Percentiles rank a stretch among this genome's conserved stretches.
Evolutionary conservation across 2,113 vertebrate species (phyloP).

Genomic region (Chaetodon trifascialis): DNA sequence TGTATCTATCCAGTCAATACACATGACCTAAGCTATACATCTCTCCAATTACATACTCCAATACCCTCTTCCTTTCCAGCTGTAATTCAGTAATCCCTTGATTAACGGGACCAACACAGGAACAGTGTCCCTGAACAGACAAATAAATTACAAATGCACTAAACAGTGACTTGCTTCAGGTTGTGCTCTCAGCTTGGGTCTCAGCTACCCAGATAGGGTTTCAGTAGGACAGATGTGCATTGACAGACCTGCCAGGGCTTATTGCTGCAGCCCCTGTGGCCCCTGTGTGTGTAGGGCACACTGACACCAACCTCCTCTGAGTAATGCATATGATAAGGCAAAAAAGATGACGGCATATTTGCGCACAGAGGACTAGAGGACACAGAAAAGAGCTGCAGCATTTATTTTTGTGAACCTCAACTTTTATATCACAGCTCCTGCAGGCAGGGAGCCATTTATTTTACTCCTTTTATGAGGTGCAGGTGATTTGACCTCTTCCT

Average conservation of each 20-base stretch:
- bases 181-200: background rate
- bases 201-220: conserved; percentile 21
- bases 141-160: background rate
- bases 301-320: conserved; percentile 33
- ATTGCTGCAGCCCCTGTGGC: conserved; percentile 18
- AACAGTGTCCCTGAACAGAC: background rate
- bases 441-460: background rate
- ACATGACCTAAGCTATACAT: conserved; percentile 7
- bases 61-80: conserved; percentile 1
- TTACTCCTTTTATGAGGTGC: too few species aligned
- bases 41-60: conserved; percentile 7
- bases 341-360: conserved; percentile 1
- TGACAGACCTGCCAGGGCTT: conserved; percentile 23
- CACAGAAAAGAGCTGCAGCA: background rate
- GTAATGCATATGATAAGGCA: conserved; percentile 6
- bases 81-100: conserved; percentile 5
- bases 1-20: background rate
- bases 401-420: conserved; percentile 3
- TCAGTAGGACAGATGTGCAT: background rate
- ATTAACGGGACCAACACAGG: background rate
- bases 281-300: background rate
- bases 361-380: background rate
- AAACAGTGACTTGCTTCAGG: background rate
- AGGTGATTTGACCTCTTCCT: background rate
- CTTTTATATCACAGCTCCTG: background rate